A percentile compares a stretch with the other conserved stretches of the same genome.
These are phyloP conservation scores for Lamprotornis superbus DNA, from an alignment of 2,113 vertebrate species.

Conservation along the genomic window DNA sequence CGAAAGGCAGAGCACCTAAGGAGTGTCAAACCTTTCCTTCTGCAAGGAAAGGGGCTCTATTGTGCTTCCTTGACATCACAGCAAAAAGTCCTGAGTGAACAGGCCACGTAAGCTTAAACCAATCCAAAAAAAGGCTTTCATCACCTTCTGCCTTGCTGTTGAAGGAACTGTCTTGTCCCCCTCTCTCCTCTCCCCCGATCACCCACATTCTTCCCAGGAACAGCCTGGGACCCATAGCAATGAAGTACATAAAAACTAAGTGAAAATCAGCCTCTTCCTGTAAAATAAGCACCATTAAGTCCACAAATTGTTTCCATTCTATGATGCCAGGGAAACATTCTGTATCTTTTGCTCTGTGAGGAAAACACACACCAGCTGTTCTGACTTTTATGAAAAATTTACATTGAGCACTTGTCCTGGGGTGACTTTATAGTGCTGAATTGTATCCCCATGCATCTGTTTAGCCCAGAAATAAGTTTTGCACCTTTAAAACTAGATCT, in stretches of 20 bases:
- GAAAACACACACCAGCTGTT: conserved; percentile 5
- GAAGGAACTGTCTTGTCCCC: neutral
- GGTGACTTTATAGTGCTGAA: too few species aligned
- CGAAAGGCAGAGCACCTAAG: neutral
- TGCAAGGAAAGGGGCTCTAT: neutral
- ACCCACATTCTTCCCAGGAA: neutral
- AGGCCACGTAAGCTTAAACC: neutral
- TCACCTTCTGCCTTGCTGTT: neutral
- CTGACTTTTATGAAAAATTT: neutral
- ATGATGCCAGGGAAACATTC: fast-evolving
- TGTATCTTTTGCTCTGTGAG: neutral
- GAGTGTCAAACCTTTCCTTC: neutral
- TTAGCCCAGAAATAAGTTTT: too few species aligned
- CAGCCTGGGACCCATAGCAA: neutral
- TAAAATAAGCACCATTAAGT: neutral
- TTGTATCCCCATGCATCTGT: too few species aligned
- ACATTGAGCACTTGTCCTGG: neutral
- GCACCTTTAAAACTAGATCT: too few species aligned
- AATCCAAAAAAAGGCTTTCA: neutral
- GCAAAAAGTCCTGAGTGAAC: neutral
- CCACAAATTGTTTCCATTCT: neutral
- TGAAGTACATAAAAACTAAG: neutral
- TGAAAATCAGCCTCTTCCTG: neutral
- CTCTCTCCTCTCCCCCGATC: fast-evolving
- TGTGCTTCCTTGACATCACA: neutral